Evolutionary conservation across 2,797 vertebrate genomes (phyloP), one percentile per base, ranked within the genome.

Genomic region (Adelosebastes latens): DNA sequence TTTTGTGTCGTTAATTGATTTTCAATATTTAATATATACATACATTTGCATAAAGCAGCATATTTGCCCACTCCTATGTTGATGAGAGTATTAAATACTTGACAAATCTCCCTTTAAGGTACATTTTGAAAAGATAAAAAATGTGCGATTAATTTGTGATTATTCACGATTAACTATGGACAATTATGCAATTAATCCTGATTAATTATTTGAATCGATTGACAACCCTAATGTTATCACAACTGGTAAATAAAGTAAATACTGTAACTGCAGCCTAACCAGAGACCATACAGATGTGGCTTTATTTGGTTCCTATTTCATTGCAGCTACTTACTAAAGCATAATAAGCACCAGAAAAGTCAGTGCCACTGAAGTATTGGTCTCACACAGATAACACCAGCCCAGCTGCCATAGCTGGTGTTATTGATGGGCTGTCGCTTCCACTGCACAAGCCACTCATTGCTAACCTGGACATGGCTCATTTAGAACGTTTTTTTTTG

Each of bases 361-460:
- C 59, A 27, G 72, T 53, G 9, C 58, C 59, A 20, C 53, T 72
- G 79, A 80, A 61, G 65, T 74, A 70, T 77, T 32, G 46, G n/a
- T n/a, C 59, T 81, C 70, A 8, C 62, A 58, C 55, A 73, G 75
- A 82, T 81, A 62, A 77, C 77, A 70, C 29, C 69, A 32, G 76
- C 32, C 64, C 86, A 64, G 83, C 73, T 78, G 77, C 75, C 63
- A 34, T 68, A 14, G 67, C 67, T 7, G 53, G 9, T 62, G 67
- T 84, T 85, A 86, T 84, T 84, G 84, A 88, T 80, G 81, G 56
- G 56, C 74, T 75, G 79, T 73, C 55, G 27, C 58, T 69, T 64
- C 58, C 69, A 59, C 56, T 76, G 84, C 81, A 77, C 79, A 79
- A 61, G 82, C 65, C 78, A 80, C 72, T 77, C 83, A 82, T 62